Evolutionary conservation across 2,888 invertebrate species (phyloP).

Genomic region (Rosalia funebris): DNA sequence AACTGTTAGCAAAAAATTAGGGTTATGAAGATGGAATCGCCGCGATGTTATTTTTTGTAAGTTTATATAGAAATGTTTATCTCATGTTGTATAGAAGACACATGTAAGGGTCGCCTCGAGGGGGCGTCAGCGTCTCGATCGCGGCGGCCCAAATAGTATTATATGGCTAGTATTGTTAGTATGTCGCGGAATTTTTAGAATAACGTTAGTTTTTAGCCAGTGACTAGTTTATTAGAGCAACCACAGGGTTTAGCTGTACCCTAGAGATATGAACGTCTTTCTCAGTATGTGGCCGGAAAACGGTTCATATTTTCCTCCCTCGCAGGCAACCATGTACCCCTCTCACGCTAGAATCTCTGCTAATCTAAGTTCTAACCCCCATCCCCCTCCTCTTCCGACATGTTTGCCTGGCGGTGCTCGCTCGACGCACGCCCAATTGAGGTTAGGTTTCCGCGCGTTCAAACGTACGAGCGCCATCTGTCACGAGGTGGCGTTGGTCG

Average conservation of each 20-base stretch:
- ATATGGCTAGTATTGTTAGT: constrained; percentile 61
- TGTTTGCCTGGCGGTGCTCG: constrained; percentile 46
- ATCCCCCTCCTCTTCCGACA: constrained; percentile 38
- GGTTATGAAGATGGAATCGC: constrained; percentile 52
- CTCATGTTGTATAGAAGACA: constrained; percentile 51
- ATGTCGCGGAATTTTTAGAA: constrained; percentile 60
- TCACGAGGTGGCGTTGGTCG: too few species aligned
- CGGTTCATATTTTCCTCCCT: constrained; percentile 44
- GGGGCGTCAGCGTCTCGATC: constrained; percentile 5
- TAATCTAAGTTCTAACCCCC: constrained; percentile 32
- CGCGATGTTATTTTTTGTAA: constrained; percentile 63
- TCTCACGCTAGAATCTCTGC: constrained; percentile 42
- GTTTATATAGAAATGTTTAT: constrained; percentile 58
- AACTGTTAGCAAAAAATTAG: constrained; percentile 48
- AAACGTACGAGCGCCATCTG: too few species aligned
- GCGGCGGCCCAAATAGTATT: constrained; percentile 47
- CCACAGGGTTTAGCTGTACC: constrained; percentile 65
- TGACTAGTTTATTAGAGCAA: constrained; percentile 63
- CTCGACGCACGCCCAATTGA: neutral
- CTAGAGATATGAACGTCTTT: constrained; percentile 58
- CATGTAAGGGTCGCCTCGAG: constrained; percentile 37
- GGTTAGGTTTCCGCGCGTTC: neutral
- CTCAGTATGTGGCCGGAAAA: constrained; percentile 38
- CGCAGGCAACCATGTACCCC: constrained; percentile 47
- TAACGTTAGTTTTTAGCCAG: constrained; percentile 60